Base-by-base conservation (phyloP, 2,113 vertebrate genomes). In the Osmerus mordax region DNA sequence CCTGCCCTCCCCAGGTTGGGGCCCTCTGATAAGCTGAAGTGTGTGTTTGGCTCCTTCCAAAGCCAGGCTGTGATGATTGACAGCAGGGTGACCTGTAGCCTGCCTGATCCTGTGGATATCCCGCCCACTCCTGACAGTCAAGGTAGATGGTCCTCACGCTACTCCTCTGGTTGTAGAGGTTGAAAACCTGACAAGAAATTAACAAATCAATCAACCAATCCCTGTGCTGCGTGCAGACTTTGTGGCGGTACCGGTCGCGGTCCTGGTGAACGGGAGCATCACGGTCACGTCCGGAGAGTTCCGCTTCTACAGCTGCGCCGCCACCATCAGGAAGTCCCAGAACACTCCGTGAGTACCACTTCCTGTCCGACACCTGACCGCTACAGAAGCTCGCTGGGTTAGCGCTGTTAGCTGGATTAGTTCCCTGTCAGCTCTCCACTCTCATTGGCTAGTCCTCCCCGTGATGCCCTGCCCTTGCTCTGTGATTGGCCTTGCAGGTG, bases 301-400 rank as follows among this genome's bases (percentile, higher is more conserved):
- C 70, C 91, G 91, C 63, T 98, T 99, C 87, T 99, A 98, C 69
- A 94, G 97, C 89, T 99, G 96, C 83, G 88, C 88, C 4, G 92
- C 94, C 1, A 94, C 96, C 3, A 92, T 93, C 86, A 91, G 91
- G 85, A 92, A 93, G 68, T 83, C 87, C 47, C 88, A 87, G 68
- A 96, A 96, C 80, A 90, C 93, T 58, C 97, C 96, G 97, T 99
- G 84, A 96, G 97, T 93, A 47, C 41, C 41, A 47, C 41, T 47
- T 47, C 32, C 41, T 47, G 7, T 47, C 41, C 7, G 41, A 11
- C 9, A 0, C 7, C 32, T 32, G 32, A 32, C 32, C 4, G 32
- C 32, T 36, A 36, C 32, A 6, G 9, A 47, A 47, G 41, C 41
- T 47, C 32, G 4, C 3, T 1, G 32, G 32, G 32, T 36, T 36